phyloP scores from a whole-genome alignment of 1,140 invertebrate genomes.

The Ctenoplectra terminalis region DNA sequence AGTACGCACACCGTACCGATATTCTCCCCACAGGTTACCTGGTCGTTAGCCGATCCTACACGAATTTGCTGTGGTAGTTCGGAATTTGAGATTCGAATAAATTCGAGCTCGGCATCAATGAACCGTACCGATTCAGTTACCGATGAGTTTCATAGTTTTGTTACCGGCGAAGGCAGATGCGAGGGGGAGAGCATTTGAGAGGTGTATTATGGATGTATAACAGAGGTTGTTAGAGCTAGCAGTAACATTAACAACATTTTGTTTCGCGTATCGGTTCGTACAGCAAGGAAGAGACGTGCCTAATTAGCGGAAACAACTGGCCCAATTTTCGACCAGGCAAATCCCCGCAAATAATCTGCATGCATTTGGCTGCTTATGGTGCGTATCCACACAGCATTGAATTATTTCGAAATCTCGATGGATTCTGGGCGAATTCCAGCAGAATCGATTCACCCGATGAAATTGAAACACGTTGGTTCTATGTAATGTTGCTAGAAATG shows the following conservation, averaged over 20 bases:
- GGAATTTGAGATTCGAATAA: neutral
- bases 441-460: slow-evolving; percentile 36
- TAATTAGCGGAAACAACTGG: neutral
- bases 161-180: no score
- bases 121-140: no score
- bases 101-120: no score
- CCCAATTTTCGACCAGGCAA: neutral
- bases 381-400: slow-evolving; percentile 4
- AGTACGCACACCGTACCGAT: slow-evolving; percentile 30
- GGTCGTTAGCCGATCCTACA: neutral
- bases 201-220: no score
- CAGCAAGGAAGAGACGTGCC: no score
- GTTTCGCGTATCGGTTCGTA: neutral
- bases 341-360: slow-evolving; percentile 12
- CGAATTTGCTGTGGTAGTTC: neutral
- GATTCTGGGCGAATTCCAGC: slow-evolving; percentile 13
- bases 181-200: no score
- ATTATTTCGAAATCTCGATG: slow-evolving; percentile 48
- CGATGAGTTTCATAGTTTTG: neutral
- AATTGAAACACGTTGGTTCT: slow-evolving; percentile 39
- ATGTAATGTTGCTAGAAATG: slow-evolving; percentile 21
- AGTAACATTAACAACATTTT: no score
- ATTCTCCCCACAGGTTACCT: slow-evolving; percentile 29
- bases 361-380: slow-evolving; percentile 20
- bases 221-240: no score